Evolutionary conservation across 2,797 vertebrate genomes (phyloP).

Genomic region (Coregonus suidteri): DNA sequence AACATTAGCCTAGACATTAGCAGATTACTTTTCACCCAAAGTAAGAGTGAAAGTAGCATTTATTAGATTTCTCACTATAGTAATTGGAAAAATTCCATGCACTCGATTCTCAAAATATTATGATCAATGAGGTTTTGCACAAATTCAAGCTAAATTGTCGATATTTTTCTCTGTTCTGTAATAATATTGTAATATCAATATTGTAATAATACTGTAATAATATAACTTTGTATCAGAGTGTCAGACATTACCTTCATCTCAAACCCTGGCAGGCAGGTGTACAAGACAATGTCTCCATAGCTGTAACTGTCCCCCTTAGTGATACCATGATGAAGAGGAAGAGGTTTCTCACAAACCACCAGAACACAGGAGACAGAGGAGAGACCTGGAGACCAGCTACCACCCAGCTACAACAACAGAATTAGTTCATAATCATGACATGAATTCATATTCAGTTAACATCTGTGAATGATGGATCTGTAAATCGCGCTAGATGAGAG

Average conservation of each 20-base stretch:
- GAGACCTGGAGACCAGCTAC: constrained; percentile 84
- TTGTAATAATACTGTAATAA: background rate
- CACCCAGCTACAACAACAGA: constrained; percentile 74
- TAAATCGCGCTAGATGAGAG: no score
- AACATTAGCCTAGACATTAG: background rate
- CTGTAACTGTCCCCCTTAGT: constrained; percentile 80
- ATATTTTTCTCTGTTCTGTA: background rate
- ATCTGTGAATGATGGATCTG: background rate
- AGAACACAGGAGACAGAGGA: constrained; percentile 81
- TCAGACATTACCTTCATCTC: constrained; percentile 82
- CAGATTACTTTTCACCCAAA: background rate
- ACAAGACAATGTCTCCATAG: constrained; percentile 80
- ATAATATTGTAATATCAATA: background rate
- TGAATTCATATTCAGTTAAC: background rate
- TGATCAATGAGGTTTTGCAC: no score
- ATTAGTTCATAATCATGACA: background rate
- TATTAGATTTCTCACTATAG: background rate
- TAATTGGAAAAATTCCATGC: background rate
- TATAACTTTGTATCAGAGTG: no score
- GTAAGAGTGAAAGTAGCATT: background rate
- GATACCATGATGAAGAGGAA: constrained; percentile 78
- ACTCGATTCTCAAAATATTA: no score
- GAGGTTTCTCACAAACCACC: constrained; percentile 83
- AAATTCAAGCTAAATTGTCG: no score
- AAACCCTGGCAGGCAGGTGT: constrained; percentile 88